These are phyloP conservation scores for Orius insidiosus DNA, from an alignment of 1,140 invertebrate species.

Conservation along the genomic window DNA sequence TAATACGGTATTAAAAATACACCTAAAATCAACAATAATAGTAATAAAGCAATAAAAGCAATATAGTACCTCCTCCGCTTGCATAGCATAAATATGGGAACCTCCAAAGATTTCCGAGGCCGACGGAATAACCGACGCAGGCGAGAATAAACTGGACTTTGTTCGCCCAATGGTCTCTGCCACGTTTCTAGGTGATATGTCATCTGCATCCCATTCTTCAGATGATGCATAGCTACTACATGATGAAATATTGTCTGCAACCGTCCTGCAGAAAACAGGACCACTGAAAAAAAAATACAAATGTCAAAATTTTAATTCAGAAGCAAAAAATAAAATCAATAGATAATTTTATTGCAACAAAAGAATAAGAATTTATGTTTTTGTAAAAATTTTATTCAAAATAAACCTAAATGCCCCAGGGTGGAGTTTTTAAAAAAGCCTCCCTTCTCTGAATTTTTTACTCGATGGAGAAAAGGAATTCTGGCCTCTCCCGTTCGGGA, in stretches of 20 bases:
- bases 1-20: constrained; percentile 72
- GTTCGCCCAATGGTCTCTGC: constrained; percentile 65
- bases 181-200: constrained; percentile 3
- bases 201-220: constrained; percentile 7
- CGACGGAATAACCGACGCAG: constrained; percentile 81
- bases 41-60: not conserved
- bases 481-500: no score
- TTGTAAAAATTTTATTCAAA: no score
- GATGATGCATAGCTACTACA: constrained; percentile 16
- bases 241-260: constrained; percentile 1
- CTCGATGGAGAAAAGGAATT: no score
- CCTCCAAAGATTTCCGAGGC: constrained; percentile 80
- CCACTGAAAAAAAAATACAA: not conserved
- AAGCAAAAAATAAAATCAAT: not conserved
- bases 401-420: no score
- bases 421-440: no score
- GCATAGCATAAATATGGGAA: constrained; percentile 73
- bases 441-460: no score
- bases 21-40: constrained; percentile 35
- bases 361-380: no score
- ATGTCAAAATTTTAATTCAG: not conserved
- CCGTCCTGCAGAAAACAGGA: no score
- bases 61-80: constrained; percentile 53
- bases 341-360: no score
- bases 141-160: constrained; percentile 80